These are phyloP conservation scores for Brachionus manjavacas DNA, from an alignment of 1,140 invertebrate species.

Conservation along the genomic window DNA sequence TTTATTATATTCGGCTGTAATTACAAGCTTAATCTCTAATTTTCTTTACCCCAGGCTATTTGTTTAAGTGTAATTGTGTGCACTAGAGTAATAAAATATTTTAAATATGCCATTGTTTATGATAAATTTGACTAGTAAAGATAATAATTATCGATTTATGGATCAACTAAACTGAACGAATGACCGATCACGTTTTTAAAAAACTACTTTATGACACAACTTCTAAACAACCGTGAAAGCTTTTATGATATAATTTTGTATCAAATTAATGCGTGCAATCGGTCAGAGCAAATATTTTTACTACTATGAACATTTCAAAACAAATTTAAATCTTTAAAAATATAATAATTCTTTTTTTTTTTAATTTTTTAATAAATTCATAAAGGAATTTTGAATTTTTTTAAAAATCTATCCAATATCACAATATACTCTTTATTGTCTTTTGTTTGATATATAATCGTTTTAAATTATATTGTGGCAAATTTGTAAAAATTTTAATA, in stretches of 20 bases:
- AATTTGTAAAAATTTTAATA: no score
- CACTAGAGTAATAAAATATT: conserved; percentile 5
- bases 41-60: not conserved
- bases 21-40: not conserved
- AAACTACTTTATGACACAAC: not conserved
- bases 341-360: no score
- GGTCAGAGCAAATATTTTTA: no score
- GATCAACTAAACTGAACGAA: not conserved
- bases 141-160: not conserved
- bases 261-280: no score
- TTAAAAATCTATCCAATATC: no score
- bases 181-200: not conserved
- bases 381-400: no score
- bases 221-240: not conserved
- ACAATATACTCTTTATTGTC: no score
- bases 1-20: not conserved
- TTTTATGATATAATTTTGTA: not conserved
- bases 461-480: no score
- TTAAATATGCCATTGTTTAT: not conserved
- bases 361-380: no score
- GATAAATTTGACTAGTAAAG: not conserved
- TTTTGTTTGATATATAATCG: no score
- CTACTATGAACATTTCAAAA: no score
- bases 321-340: no score
- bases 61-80: not conserved